These are phyloP conservation scores for Monodelphis domestica DNA, from an alignment of 2,797 vertebrate species.

Conservation along the genomic window DNA sequence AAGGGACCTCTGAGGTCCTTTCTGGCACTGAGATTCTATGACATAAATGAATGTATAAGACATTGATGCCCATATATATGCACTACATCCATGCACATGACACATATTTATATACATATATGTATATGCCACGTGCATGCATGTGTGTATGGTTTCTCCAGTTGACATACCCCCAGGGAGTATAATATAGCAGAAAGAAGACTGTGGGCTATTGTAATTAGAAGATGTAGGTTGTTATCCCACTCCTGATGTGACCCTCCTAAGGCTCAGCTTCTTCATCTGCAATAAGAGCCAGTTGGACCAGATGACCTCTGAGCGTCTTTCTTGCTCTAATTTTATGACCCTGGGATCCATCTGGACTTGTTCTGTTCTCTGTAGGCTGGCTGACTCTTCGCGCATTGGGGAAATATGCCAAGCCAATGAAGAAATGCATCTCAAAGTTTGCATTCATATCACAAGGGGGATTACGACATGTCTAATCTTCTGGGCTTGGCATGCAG, in stretches of 20 bases:
- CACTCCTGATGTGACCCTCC: not conserved
- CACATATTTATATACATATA: too few species aligned
- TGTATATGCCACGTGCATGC: too few species aligned
- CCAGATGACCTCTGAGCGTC: not conserved
- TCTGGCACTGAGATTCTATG: too few species aligned
- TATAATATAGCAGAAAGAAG: not conserved
- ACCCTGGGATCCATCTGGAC: not conserved
- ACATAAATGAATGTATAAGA: too few species aligned
- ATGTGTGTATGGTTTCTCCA: too few species aligned
- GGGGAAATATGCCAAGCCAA: constrained; percentile 52
- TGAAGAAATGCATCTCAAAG: constrained; percentile 41
- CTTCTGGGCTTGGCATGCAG: constrained; percentile 71
- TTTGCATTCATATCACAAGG: constrained; percentile 51
- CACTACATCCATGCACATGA: too few species aligned
- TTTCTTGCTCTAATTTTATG: not conserved
- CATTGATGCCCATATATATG: too few species aligned
- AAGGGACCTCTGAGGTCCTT: not conserved
- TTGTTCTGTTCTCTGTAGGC: not conserved
- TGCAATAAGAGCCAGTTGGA: not conserved
- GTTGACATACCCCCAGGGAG: not conserved
- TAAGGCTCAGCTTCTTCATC: not conserved
- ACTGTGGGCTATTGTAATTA: not conserved
- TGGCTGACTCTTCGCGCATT: constrained; percentile 52
- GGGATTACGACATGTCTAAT: constrained; percentile 71
- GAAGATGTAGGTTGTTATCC: not conserved